Percentiles rank a stretch among this genome's conserved stretches.
These are phyloP conservation scores for Pterophyllum scalare DNA, from an alignment of 2,113 vertebrate genomes.

Conservation along the genomic window DNA sequence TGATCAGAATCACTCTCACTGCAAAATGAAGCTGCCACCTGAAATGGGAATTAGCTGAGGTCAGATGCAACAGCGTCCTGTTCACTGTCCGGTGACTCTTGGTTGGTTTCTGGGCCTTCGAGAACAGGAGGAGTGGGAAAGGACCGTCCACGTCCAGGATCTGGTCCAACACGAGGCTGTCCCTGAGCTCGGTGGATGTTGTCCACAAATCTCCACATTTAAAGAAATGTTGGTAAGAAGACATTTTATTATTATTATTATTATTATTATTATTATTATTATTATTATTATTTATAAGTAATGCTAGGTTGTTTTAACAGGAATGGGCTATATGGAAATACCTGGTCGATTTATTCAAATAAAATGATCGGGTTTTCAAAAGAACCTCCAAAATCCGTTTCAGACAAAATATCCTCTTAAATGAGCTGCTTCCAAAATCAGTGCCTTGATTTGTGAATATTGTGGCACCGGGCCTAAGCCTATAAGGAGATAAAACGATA, in stretches of 20 bases:
- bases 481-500: constrained; percentile 36
- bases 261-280: too few relatives aligned
- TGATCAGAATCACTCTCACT: constrained; percentile 98
- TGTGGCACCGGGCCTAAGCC: constrained; percentile 26
- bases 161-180: constrained; percentile 70
- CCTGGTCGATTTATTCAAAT: not conserved
- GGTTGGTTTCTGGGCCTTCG: constrained; percentile 46
- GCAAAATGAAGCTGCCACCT: constrained; percentile 95
- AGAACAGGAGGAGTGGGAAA: constrained; percentile 52
- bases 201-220: not conserved
- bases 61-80: constrained; percentile 91
- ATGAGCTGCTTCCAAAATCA: constrained; percentile 27
- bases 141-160: constrained; percentile 41
- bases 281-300: not conserved
- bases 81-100: constrained; percentile 93
- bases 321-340: not conserved
- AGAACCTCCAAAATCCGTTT: constrained; percentile 30
- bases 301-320: too few relatives aligned
- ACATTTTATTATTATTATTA: not conserved
- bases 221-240: not conserved
- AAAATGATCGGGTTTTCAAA: constrained; percentile 2
- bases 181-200: too few relatives aligned
- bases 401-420: constrained; percentile 46
- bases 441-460: constrained; percentile 45
- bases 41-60: constrained; percentile 92